Evolutionary conservation across 92 coral and sea anemone genomes (phyloP).

Genomic region (Bergia puertoricense): DNA sequence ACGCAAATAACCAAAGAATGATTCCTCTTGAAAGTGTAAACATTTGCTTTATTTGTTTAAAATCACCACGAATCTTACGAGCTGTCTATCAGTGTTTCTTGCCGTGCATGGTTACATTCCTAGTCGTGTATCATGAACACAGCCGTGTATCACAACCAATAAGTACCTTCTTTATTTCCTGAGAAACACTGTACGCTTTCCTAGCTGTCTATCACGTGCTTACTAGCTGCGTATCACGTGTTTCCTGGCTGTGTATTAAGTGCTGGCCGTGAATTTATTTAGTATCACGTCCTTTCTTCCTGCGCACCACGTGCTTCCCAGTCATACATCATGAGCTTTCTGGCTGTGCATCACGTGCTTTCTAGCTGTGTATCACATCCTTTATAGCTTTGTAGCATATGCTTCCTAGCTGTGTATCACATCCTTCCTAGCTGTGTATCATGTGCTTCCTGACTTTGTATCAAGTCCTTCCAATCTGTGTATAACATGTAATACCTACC

Average conservation of each 20-base stretch:
- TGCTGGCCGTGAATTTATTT: too few species aligned
- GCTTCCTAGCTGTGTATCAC: not conserved
- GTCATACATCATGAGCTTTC: too few species aligned
- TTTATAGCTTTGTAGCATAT: not conserved
- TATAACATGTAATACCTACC: constrained; percentile 48
- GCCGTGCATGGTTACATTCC: too few species aligned
- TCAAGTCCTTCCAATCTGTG: not conserved
- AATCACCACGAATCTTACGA: too few species aligned
- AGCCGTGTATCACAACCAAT: not conserved
- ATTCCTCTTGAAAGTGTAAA: too few species aligned
- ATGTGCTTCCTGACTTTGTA: not conserved
- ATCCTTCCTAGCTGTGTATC: not conserved
- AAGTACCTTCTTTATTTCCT: constrained; percentile 69
- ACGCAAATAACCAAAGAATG: too few species aligned
- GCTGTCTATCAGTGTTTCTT: too few species aligned
- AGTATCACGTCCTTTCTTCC: too few species aligned
- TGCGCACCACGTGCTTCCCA: too few species aligned
- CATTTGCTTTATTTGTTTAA: too few species aligned
- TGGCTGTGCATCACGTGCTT: not conserved
- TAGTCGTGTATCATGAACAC: too few species aligned
- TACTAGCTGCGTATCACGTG: not conserved
- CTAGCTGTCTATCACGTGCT: constrained; percentile 53
- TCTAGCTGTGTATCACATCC: not conserved
- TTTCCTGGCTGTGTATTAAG: not conserved
- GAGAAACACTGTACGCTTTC: constrained; percentile 67